These are phyloP conservation scores for Neuroterus valhalla DNA, from an alignment of 1,140 invertebrate species.

Conservation along the genomic window DNA sequence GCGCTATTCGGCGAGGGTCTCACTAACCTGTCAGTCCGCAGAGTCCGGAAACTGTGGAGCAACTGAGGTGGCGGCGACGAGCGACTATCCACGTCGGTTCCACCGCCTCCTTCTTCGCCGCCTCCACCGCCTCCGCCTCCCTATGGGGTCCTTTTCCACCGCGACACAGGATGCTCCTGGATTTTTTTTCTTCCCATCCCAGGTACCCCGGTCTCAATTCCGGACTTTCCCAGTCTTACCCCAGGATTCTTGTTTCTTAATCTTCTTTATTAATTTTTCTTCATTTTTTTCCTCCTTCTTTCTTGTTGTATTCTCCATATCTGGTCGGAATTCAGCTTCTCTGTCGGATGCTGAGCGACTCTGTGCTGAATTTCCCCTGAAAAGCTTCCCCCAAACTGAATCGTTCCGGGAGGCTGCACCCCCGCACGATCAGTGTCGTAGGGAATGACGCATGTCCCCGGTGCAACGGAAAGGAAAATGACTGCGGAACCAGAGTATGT, in stretches of 20 bases:
- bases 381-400: slow-evolving; percentile 38
- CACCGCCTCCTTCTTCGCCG: slow-evolving; percentile 32
- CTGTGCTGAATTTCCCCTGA: slow-evolving; percentile 42
- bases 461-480: slow-evolving; percentile 26
- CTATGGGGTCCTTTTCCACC: slow-evolving; percentile 31
- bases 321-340: neutral
- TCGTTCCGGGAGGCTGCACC: slow-evolving; percentile 45
- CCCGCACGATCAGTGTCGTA: slow-evolving; percentile 42
- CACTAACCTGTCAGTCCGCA: slow-evolving; percentile 56
- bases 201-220: no score
- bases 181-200: neutral
- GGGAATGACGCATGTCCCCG: slow-evolving; percentile 26
- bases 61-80: slow-evolving; percentile 51
- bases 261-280: neutral
- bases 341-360: slow-evolving; percentile 17
- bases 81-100: slow-evolving; percentile 37
- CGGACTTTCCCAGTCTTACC: neutral
- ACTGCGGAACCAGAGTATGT: slow-evolving; percentile 39
- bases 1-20: neutral
- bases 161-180: slow-evolving; percentile 32
- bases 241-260: neutral
- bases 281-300: neutral
- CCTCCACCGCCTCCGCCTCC: slow-evolving; percentile 45
- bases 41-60: slow-evolving; percentile 59
- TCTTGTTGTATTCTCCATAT: neutral